These are phyloP conservation scores for Muscicapa striata DNA, from an alignment of 2,797 vertebrate genomes.

Conservation along the genomic window DNA sequence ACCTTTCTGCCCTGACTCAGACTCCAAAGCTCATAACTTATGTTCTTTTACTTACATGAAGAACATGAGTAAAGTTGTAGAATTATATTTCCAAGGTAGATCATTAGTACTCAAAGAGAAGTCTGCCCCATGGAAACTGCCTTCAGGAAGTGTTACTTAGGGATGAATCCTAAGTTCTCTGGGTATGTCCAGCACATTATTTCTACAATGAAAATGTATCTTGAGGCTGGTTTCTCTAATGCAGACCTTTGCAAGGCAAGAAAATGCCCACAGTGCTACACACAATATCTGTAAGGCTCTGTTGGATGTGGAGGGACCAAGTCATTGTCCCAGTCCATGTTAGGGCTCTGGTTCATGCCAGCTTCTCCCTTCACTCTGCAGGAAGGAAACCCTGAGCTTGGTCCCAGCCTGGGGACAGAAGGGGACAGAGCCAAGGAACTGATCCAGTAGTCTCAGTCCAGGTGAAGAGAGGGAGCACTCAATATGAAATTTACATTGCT, in stretches of 20 bases:
- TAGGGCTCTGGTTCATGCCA: rapidly evolving
- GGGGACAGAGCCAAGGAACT: background rate
- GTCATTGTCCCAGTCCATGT: background rate
- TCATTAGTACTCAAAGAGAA: background rate
- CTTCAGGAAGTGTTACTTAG: background rate
- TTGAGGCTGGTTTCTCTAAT: background rate
- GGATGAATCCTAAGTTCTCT: background rate
- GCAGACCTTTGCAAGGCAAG: background rate
- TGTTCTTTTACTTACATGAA: background rate
- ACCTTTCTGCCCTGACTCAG: background rate
- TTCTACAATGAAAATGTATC: background rate
- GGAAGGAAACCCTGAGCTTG: background rate
- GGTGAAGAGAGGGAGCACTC: background rate
- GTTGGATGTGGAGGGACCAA: background rate
- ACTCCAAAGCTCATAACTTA: background rate
- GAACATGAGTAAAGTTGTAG: background rate
- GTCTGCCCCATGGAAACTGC: background rate
- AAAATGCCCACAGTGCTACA: background rate
- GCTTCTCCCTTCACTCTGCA: background rate
- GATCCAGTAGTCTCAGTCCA: background rate
- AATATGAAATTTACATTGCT: background rate
- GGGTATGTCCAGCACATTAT: background rate
- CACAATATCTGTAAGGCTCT: background rate
- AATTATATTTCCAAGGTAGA: background rate
- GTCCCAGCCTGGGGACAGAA: background rate